Evolutionary conservation across 2,797 vertebrate species (phyloP).

Genomic region (Diplodus sargus): DNA sequence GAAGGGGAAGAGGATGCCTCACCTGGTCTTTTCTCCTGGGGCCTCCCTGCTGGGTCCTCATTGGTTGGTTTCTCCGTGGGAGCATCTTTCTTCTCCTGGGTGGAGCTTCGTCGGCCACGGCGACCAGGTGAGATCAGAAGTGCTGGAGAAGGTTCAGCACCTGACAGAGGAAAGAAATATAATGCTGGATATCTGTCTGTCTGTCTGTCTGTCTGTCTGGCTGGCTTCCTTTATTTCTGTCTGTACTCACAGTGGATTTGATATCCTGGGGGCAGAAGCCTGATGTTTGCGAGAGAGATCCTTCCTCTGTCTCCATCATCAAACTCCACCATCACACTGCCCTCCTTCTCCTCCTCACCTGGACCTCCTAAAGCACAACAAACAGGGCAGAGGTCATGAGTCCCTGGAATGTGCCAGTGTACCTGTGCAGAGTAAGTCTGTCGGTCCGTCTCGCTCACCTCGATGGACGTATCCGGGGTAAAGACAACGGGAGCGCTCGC

Average conservation of each 20-base stretch:
- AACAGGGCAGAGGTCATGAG: conserved; percentile 25
- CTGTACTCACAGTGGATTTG: conserved; percentile 91
- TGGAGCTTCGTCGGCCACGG: conserved; percentile 84
- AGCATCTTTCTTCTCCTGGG: conserved; percentile 83
- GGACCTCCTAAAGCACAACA: conserved; percentile 73
- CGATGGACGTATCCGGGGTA: conserved; percentile 93
- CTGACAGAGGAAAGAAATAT: conserved; percentile 70
- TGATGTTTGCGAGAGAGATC: conserved; percentile 92
- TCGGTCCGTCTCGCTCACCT: conserved; percentile 80
- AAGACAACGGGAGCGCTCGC: conserved; percentile 94
- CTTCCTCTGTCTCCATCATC: conserved; percentile 96
- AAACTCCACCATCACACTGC: conserved; percentile 94
- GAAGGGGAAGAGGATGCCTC: not conserved
- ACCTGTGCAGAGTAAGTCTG: not conserved
- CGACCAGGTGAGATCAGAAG: conserved; percentile 90
- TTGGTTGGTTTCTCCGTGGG: conserved; percentile 80
- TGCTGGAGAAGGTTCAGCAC: conserved; percentile 94
- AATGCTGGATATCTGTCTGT: not conserved
- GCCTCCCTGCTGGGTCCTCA: conserved; percentile 80
- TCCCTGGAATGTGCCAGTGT: not conserved
- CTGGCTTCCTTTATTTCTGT: not conserved
- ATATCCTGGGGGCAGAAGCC: conserved; percentile 94
- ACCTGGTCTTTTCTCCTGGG: conserved; percentile 91
- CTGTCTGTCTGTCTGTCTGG: too few species aligned
- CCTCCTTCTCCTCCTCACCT: conserved; percentile 90